phyloP scores from a whole-genome alignment of 2,888 invertebrate species.

The Acholoe squamosa region DNA sequence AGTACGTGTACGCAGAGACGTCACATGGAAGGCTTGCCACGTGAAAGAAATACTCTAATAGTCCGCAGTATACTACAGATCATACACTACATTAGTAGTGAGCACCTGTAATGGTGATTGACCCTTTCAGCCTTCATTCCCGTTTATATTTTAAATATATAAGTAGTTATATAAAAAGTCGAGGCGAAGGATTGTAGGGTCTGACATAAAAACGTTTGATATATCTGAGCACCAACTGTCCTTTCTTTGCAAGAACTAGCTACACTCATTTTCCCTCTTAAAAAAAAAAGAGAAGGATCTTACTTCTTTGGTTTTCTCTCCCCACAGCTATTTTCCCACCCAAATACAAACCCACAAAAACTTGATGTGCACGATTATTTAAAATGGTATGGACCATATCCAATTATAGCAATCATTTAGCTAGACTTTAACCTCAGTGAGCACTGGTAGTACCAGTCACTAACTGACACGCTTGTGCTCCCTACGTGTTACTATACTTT shows the following conservation, averaged over 20 bases:
- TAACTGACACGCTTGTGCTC: background rate
- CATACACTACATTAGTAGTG: background rate
- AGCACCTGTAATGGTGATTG: slow-evolving; percentile 14
- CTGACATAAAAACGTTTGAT: background rate
- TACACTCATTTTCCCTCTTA: slow-evolving; percentile 39
- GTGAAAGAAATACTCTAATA: slow-evolving; percentile 9
- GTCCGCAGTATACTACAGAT: background rate
- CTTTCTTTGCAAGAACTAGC: slow-evolving; percentile 22
- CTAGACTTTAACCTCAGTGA: background rate
- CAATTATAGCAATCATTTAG: slow-evolving; percentile 36
- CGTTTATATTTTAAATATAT: background rate
- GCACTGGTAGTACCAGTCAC: background rate
- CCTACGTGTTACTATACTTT: background rate
- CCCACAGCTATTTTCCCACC: background rate
- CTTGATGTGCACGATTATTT: background rate
- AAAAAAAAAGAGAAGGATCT: background rate
- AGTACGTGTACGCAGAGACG: background rate
- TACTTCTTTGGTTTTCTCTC: slow-evolving; percentile 43
- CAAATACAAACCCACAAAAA: background rate
- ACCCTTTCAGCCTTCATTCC: background rate
- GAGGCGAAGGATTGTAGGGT: slow-evolving; percentile 2
- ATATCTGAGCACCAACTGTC: slow-evolving; percentile 30
- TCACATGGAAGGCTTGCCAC: background rate
- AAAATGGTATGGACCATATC: background rate
- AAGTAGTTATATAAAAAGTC: background rate